Evolutionary conservation across 1,140 invertebrate genomes (phyloP).

Genomic region (Littorina saxatilis): DNA sequence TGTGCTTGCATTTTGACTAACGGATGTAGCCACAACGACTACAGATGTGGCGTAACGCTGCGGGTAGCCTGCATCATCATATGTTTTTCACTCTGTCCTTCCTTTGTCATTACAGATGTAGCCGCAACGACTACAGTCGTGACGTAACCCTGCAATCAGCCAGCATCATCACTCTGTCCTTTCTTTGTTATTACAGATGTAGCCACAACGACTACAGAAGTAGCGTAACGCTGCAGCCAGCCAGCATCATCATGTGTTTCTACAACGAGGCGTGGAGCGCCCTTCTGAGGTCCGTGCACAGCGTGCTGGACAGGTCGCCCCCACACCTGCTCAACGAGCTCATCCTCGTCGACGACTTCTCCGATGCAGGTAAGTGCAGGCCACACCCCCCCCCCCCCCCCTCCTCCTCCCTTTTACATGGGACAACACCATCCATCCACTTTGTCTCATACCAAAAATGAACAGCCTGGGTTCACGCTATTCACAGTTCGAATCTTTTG

Average conservation of each 20-base stretch:
- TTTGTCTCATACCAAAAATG: too few species aligned
- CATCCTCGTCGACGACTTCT: conserved; percentile 94
- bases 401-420: too few species aligned
- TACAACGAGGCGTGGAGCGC: conserved; percentile 91
- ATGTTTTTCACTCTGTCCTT: neutral
- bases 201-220: conserved; percentile 85
- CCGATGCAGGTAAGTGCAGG: conserved; percentile 84
- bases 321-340: conserved; percentile 89
- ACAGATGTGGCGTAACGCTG: too few species aligned
- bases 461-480: too few species aligned
- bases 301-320: conserved; percentile 86
- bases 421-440: conserved; percentile 83
- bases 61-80: too few species aligned
- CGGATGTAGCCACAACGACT: too few species aligned
- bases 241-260: conserved; percentile 94
- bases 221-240: conserved; percentile 80
- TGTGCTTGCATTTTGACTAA: neutral
- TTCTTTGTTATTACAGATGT: conserved; percentile 81
- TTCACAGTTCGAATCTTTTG: too few species aligned
- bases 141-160: too few species aligned
- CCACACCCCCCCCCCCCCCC: neutral
- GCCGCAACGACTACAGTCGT: too few species aligned
- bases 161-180: too few species aligned
- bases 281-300: conserved; percentile 89
- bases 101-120: neutral